Conservation (phyloP, 2,113 vertebrate species). For the Carassius auratus region DNA sequence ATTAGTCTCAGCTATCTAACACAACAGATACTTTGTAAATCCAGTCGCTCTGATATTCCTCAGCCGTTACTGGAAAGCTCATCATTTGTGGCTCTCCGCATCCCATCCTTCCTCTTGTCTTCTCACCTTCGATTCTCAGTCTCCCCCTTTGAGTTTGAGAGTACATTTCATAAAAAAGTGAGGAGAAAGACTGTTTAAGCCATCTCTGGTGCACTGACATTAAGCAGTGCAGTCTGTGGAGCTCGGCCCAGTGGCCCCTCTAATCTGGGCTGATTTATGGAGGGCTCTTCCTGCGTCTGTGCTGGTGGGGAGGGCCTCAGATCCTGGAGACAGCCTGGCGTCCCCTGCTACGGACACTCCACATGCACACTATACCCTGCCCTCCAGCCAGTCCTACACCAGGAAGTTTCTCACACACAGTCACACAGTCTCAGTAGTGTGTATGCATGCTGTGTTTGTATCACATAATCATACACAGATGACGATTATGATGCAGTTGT, state of each 20-base stretch:
- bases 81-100: slow-evolving; percentile 70
- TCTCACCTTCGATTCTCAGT: slow-evolving; percentile 56
- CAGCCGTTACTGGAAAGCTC: slow-evolving; percentile 85
- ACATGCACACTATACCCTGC: slow-evolving; percentile 44
- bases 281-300: slow-evolving; percentile 90
- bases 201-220: slow-evolving; percentile 92
- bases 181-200: slow-evolving; percentile 85
- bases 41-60: slow-evolving; percentile 80
- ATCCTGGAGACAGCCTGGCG: slow-evolving; percentile 97
- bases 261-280: slow-evolving; percentile 99
- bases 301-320: slow-evolving; percentile 89
- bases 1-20: slow-evolving; percentile 87
- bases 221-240: slow-evolving; percentile 91
- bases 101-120: not conserved
- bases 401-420: slow-evolving; percentile 29
- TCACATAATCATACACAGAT: slow-evolving; percentile 55
- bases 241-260: slow-evolving; percentile 89
- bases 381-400: slow-evolving; percentile 46
- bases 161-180: slow-evolving; percentile 17
- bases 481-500: slow-evolving; percentile 41
- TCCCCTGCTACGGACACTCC: slow-evolving; percentile 81
- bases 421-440: slow-evolving; percentile 24
- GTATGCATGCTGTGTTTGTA: slow-evolving; percentile 35
- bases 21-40: slow-evolving; percentile 88
- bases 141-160: not conserved